phyloP scores from a whole-genome alignment of 2,888 invertebrate genomes.

The Heliconius cydno region DNA sequence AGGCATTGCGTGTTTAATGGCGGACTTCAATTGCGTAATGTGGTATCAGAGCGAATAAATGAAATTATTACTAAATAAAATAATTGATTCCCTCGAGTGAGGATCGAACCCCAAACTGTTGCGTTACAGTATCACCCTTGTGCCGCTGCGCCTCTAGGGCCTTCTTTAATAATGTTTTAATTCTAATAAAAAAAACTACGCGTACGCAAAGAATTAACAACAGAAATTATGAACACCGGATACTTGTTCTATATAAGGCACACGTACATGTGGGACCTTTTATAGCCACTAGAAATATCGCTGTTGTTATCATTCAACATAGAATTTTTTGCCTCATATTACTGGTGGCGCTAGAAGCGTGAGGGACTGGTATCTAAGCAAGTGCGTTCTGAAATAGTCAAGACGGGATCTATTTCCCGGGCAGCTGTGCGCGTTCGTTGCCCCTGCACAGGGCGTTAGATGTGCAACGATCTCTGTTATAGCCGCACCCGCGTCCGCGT shows the following conservation, averaged over 20 bases:
- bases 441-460: conserved; percentile 78
- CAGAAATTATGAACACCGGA: conserved; percentile 30
- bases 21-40: too few relatives aligned
- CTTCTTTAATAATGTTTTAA: too few relatives aligned
- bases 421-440: conserved; percentile 82
- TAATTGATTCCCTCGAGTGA: too few relatives aligned
- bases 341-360: conserved; percentile 65
- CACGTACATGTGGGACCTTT: conserved; percentile 23
- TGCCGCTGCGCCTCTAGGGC: too few relatives aligned
- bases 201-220: neutral
- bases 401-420: conserved; percentile 82
- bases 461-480: conserved; percentile 79
- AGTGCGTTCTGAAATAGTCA: conserved; percentile 80
- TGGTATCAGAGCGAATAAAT: too few relatives aligned
- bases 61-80: too few relatives aligned
- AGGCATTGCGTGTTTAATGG: too few relatives aligned
- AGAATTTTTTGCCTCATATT: conserved; percentile 60
- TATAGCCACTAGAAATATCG: conserved; percentile 47
- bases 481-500: conserved; percentile 57
- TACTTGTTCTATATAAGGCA: conserved; percentile 36
- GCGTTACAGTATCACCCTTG: too few relatives aligned
- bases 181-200: neutral
- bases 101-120: too few relatives aligned
- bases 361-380: conserved; percentile 68
- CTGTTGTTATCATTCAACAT: conserved; percentile 47